Conservation (phyloP, 2,888 invertebrate species). For the Nomada flava region DNA sequence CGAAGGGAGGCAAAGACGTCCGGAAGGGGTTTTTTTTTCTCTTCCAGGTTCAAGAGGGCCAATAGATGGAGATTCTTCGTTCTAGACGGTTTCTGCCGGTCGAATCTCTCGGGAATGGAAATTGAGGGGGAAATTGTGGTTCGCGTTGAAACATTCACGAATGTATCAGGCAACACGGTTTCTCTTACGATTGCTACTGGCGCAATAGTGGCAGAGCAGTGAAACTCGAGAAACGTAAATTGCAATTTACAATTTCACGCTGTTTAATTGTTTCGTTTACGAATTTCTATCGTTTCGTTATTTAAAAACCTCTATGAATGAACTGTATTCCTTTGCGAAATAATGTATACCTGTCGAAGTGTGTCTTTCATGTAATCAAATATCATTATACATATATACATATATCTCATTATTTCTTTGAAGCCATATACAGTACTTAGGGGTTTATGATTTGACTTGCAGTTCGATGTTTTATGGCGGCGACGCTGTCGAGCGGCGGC, state of each 20-base stretch:
- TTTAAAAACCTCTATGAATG: too few species aligned
- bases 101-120: conserved; percentile 10
- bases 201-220: background rate
- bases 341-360: too few species aligned
- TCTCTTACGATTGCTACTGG: background rate
- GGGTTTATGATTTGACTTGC: too few species aligned
- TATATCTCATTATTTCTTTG: background rate
- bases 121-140: conserved; percentile 28
- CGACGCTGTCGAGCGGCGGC: too few species aligned
- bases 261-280: too few species aligned
- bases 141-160: conserved; percentile 24
- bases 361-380: background rate
- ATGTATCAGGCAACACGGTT: background rate
- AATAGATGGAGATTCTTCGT: background rate
- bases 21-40: background rate
- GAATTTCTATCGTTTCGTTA: too few species aligned
- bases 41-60: background rate
- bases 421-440: too few species aligned
- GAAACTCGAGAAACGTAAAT: background rate
- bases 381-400: background rate
- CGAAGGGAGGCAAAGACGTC: background rate
- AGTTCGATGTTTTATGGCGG: too few species aligned
- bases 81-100: background rate
- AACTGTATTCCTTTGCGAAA: too few species aligned
- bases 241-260: background rate